Percentiles rank a stretch among this genome's conserved stretches.
Conservation (phyloP, 2,888 invertebrate genomes). For the Pimpla rufipes region DNA sequence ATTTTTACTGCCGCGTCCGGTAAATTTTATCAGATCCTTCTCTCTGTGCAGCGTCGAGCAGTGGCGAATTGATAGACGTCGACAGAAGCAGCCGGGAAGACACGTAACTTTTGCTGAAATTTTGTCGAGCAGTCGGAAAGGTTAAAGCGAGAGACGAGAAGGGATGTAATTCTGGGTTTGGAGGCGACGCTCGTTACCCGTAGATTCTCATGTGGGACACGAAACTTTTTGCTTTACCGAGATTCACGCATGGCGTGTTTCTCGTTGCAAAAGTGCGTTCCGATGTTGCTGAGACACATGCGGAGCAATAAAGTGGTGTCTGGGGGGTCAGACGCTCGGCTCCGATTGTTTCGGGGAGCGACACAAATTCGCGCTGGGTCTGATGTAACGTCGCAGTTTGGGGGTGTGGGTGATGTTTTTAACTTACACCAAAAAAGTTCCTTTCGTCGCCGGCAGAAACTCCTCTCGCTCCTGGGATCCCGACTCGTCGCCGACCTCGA, state of each 20-base stretch:
- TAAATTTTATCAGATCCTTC: too few species aligned
- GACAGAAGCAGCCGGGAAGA: not conserved
- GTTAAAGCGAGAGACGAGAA: not conserved
- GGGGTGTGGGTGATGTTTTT: not conserved
- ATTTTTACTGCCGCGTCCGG: too few species aligned
- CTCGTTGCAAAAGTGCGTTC: constrained; percentile 26
- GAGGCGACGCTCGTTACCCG: constrained; percentile 5
- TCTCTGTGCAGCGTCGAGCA: too few species aligned
- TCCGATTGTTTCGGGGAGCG: not conserved
- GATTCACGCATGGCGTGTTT: constrained; percentile 18
- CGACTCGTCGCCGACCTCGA: constrained; percentile 87
- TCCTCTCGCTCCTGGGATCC: constrained; percentile 87
- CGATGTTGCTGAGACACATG: constrained; percentile 39
- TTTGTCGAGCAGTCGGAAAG: not conserved
- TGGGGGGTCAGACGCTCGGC: not conserved
- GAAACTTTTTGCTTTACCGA: not conserved
- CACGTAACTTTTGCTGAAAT: not conserved
- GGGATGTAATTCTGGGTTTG: constrained; percentile 14
- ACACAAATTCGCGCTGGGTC: not conserved
- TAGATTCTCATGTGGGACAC: constrained; percentile 26
- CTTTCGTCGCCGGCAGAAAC: constrained; percentile 89
- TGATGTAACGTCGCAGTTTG: constrained; percentile 9
- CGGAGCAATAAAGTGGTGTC: constrained; percentile 8
- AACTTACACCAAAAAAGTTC: constrained; percentile 89
- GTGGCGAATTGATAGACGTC: too few species aligned